Conservation (phyloP, 2,797 vertebrate genomes). For the Thamnophis elegans region DNA sequence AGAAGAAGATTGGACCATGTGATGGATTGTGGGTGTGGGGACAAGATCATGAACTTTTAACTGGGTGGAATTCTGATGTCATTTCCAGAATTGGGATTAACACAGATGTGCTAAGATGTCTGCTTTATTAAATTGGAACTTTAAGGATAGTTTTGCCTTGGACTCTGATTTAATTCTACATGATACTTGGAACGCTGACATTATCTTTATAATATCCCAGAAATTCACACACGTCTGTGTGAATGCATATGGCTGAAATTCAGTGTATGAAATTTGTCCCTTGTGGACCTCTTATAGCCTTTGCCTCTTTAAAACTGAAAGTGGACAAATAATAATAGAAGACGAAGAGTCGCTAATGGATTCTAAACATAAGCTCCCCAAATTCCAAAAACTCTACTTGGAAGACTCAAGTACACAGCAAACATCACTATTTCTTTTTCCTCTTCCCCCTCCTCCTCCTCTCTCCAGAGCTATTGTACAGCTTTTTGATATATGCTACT, state of each 20-base stretch:
- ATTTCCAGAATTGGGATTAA: too few species aligned
- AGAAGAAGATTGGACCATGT: too few species aligned
- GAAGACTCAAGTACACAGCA: neutral
- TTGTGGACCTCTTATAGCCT: neutral
- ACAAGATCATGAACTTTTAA: too few species aligned
- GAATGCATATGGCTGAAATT: neutral
- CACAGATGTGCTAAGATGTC: too few species aligned
- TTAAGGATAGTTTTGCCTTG: too few species aligned
- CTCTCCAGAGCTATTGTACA: neutral
- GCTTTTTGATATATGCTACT: neutral
- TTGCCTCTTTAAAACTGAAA: neutral
- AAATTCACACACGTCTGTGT: neutral
- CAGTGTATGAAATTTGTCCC: neutral
- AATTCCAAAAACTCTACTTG: neutral
- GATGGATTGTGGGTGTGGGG: too few species aligned
- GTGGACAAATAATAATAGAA: neutral
- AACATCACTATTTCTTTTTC: neutral
- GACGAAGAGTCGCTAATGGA: neutral
- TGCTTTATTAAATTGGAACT: too few species aligned
- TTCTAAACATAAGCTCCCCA: neutral
- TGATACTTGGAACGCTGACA: too few species aligned
- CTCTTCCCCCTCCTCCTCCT: neutral
- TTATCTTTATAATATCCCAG: neutral
- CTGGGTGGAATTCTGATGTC: too few species aligned
- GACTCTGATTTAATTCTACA: too few species aligned